Evolutionary conservation across 1,140 invertebrate species (phyloP).

Genomic region (Lutraria rhynchaena): DNA sequence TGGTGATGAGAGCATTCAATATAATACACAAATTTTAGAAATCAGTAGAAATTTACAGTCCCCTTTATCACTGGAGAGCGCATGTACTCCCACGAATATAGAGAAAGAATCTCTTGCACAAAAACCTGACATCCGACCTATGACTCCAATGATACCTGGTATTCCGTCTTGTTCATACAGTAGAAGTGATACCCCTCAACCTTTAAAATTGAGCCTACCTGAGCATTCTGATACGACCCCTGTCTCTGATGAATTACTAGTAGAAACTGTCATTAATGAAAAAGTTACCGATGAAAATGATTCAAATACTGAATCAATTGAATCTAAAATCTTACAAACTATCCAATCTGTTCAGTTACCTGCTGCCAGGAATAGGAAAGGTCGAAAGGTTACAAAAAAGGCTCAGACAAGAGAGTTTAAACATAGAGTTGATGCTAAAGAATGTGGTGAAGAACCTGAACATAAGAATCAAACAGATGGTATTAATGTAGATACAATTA

Average conservation of each 20-base stretch:
- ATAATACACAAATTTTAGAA: neutral
- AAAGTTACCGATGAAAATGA: too few relatives aligned
- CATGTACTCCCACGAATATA: neutral
- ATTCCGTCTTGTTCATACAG: constrained; percentile 35
- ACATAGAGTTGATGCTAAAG: too few relatives aligned
- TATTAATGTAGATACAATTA: neutral
- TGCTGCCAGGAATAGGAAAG: too few relatives aligned
- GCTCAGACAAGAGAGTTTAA: too few relatives aligned
- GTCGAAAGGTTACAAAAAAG: too few relatives aligned
- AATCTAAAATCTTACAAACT: too few relatives aligned
- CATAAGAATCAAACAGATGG: neutral
- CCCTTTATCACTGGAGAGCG: too few relatives aligned
- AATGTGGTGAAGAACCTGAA: neutral
- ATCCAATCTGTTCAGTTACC: too few relatives aligned
- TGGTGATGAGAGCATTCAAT: neutral
- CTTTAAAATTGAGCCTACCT: constrained; percentile 1
- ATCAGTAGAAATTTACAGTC: too few relatives aligned
- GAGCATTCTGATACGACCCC: neutral
- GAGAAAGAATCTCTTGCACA: neutral
- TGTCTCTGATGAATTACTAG: too few relatives aligned
- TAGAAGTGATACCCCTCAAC: neutral
- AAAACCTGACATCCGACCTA: neutral
- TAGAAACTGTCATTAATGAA: too few relatives aligned
- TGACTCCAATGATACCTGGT: constrained; percentile 40
- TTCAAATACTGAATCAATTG: too few relatives aligned